Evolutionary conservation across 92 coral and sea anemone genomes (phyloP).

Genomic region (Porites evermanni): DNA sequence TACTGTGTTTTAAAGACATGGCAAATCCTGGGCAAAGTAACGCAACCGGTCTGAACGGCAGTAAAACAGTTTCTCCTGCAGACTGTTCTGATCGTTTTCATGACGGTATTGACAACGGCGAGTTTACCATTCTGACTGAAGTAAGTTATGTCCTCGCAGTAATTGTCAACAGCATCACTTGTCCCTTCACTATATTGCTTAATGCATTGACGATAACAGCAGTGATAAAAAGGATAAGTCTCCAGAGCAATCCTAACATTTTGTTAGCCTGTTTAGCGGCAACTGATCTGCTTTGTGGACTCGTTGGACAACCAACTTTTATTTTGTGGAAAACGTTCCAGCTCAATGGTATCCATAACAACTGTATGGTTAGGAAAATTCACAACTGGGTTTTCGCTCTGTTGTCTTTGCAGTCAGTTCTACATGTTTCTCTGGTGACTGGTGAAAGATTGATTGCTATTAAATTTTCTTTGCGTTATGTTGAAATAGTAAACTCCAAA

Average conservation of each 20-base stretch:
- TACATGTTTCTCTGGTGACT: slow-evolving; percentile 19
- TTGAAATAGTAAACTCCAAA: background rate
- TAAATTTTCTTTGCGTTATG: slow-evolving; percentile 11
- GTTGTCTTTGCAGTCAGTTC: background rate
- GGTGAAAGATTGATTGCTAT: slow-evolving; percentile 20
- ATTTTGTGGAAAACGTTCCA: slow-evolving; percentile 15
- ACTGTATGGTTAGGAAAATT: slow-evolving; percentile 15
- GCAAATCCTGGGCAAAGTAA: background rate
- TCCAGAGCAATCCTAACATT: slow-evolving; percentile 21
- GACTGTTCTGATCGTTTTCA: slow-evolving; percentile 7
- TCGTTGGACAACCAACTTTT: slow-evolving; percentile 14
- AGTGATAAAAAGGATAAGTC: slow-evolving; percentile 14
- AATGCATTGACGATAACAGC: slow-evolving; percentile 20
- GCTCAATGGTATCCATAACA: background rate
- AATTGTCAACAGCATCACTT: slow-evolving; percentile 17
- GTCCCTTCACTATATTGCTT: slow-evolving; percentile 9
- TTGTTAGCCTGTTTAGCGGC: slow-evolving; percentile 26
- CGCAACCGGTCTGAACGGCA: background rate
- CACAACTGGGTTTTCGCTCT: background rate
- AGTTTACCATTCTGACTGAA: slow-evolving; percentile 3
- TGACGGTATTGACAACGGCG: slow-evolving; percentile 2
- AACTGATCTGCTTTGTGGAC: background rate
- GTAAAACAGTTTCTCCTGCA: background rate
- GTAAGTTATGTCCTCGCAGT: background rate
- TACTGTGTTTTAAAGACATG: background rate